Base-by-base conservation (phyloP, 2,797 vertebrate species). In the Myiothlypis chrysogaster region DNA sequence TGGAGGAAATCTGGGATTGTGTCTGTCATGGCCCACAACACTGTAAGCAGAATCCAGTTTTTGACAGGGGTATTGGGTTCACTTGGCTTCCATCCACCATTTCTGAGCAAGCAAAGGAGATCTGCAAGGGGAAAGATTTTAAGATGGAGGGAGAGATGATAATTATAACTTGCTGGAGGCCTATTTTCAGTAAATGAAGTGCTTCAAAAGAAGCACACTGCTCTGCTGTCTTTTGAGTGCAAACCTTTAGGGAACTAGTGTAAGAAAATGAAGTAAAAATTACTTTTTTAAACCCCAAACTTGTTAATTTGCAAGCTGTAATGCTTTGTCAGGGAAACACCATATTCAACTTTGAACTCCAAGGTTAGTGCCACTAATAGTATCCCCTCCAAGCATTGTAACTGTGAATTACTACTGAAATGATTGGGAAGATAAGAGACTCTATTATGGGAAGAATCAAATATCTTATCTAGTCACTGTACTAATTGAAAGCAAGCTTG, bases 81-180 rank as follows among this genome's bases (percentile, higher is more conserved):
- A 71, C 25, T 68, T 78, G 72, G 61, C 55, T 93, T 72, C 78
- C 75, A 39, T 57, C 46, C 68, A 80, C 81, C 64, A 22, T 87
- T 89, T 77, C 75, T 91, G 87, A 89, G 69, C 76, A 86, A 95
- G 79, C 69, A 75, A 25, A 64, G 68, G 43, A 80, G 76, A 81
- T 76, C 37, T 91, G 34, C 24, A 35, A 73, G 68, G 44, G n/a
- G 18, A 84, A 66, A 28, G 37, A 50, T 52, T 43, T 64, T 56
- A 22, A 87, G 56, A 90, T 72, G 64, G 75, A 75, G 32, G 25
- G 30, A 53, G n/a, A 77, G 35, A 69, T 49, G 10, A 50, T 93
- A 95, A 94, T 95, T 92, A 76, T 34, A 65, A 63, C 35, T 92
- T 88, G 91, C 91, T 96, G 65, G 90, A 91, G 90, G 89, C 72